Conservation (phyloP, 2,888 invertebrate genomes). For the Dinocampus coccinellae region DNA sequence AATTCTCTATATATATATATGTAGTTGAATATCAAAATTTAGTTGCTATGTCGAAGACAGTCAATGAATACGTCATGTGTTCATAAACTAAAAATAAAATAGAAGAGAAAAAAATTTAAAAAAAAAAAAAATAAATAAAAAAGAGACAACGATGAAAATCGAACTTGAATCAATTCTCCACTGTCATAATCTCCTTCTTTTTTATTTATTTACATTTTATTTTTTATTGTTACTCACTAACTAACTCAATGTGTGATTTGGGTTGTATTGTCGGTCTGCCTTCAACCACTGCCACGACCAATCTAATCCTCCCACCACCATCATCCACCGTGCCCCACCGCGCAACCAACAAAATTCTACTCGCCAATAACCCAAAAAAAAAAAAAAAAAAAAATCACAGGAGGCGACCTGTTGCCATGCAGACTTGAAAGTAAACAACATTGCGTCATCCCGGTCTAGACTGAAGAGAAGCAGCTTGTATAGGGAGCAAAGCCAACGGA, state of each 20-base stretch:
- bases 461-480: not conserved
- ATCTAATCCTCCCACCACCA: too few species aligned
- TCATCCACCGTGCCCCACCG: conserved; percentile 13
- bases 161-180: conserved; percentile 11
- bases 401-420: conserved; percentile 65
- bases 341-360: too few species aligned
- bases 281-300: too few species aligned
- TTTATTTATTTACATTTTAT: conserved; percentile 28
- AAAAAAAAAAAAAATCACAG: conserved; percentile 50
- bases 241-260: conserved; percentile 22
- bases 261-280: too few species aligned
- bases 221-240: conserved; percentile 11
- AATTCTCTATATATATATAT: not conserved
- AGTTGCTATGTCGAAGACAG: conserved; percentile 28
- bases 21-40: not conserved
- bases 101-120: conserved; percentile 4
- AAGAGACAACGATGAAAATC: not conserved
- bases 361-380: too few species aligned
- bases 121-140: not conserved
- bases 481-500: not conserved
- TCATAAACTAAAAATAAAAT: not conserved
- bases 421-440: conserved; percentile 65
- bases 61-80: conserved; percentile 26
- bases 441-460: conserved; percentile 57
- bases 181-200: not conserved